Evolutionary conservation across 2,113 vertebrate species (phyloP).

Genomic region (Crotalus horridus): DNA sequence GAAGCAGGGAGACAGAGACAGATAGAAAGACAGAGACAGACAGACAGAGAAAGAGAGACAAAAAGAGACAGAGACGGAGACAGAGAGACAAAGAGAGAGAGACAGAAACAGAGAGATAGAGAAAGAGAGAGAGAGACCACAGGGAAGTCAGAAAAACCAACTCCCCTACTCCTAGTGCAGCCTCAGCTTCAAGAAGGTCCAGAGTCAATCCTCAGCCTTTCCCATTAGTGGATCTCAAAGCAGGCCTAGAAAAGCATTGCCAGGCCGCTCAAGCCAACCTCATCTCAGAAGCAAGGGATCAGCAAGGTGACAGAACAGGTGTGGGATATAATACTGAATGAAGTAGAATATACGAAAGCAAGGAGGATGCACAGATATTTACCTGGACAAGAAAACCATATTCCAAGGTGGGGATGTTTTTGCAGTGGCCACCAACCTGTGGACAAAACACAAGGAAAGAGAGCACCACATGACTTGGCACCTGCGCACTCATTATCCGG

Average conservation of each 20-base stretch:
- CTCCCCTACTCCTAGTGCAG: not conserved
- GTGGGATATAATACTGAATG: not conserved
- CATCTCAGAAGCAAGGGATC: not conserved
- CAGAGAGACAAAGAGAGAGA: not conserved
- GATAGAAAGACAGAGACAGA: no score
- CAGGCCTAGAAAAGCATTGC: not conserved
- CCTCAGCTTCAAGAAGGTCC: not conserved
- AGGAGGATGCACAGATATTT: constrained; percentile 4
- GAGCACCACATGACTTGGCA: constrained; percentile 38
- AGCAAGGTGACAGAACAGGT: not conserved
- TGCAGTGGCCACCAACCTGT: constrained; percentile 97
- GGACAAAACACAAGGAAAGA: constrained; percentile 52
- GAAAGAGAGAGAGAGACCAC: not conserved
- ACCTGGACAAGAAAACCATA: constrained; percentile 99
- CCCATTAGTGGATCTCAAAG: not conserved
- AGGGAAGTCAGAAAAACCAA: not conserved
- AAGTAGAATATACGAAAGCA: not conserved
- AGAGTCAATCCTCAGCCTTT: not conserved
- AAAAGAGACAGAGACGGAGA: not conserved
- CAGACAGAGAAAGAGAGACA: no score
- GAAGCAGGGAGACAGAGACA: not conserved
- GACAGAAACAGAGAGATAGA: not conserved
- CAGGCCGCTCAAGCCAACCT: not conserved
- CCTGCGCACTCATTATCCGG: not conserved
- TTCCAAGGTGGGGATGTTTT: constrained; percentile 96